phyloP scores from a whole-genome alignment of 2,888 invertebrate genomes.

The Drosophila picticornis region DNA sequence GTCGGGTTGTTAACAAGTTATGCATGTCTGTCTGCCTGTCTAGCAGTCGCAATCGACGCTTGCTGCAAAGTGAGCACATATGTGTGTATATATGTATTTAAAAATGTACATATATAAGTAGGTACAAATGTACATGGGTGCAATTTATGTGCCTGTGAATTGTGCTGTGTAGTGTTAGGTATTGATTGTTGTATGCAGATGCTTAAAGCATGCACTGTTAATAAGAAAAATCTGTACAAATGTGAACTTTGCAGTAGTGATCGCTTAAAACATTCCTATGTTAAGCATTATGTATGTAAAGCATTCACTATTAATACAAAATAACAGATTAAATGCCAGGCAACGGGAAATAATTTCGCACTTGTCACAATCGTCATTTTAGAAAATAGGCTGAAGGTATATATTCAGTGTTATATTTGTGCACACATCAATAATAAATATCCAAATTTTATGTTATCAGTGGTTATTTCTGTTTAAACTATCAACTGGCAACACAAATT shows the following conservation, averaged over 20 bases:
- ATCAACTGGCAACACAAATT: not conserved
- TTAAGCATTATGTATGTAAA: not conserved
- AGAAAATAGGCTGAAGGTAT: not conserved
- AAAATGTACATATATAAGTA: not conserved
- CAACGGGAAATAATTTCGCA: not conserved
- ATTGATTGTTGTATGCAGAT: not conserved
- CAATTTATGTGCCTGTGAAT: not conserved
- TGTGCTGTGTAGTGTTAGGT: not conserved
- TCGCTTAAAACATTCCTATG: not conserved
- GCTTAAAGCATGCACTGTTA: not conserved
- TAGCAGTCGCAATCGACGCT: slow-evolving; percentile 18
- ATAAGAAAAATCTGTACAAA: not conserved
- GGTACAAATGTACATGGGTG: not conserved
- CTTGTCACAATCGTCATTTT: not conserved
- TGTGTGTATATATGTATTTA: slow-evolving; percentile 2
- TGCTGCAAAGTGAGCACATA: slow-evolving; percentile 4
- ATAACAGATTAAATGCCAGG: not conserved
- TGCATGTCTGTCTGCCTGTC: slow-evolving; percentile 9
- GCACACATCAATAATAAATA: not conserved
- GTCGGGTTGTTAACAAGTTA: slow-evolving; percentile 52
- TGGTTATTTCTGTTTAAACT: not conserved
- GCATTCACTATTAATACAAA: not conserved
- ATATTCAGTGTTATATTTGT: not conserved
- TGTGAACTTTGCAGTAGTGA: not conserved
- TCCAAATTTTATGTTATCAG: not conserved